phyloP scores from a whole-genome alignment of 2,113 vertebrate genomes.

The Prionailurus bengalensis region DNA sequence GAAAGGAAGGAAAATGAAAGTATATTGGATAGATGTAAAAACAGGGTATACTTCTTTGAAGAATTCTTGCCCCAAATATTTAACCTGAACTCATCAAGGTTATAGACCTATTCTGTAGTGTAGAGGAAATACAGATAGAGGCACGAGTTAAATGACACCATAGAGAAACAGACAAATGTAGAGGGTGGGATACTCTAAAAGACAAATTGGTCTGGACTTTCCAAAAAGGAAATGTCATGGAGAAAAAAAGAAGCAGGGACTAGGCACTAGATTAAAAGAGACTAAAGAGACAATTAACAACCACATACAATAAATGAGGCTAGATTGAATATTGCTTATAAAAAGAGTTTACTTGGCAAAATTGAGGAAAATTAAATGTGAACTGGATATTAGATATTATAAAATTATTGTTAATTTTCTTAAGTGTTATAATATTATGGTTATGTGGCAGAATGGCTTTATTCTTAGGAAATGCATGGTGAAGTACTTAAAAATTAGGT shows the following conservation, averaged over 20 bases:
- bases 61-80: background rate
- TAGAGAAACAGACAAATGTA: background rate
- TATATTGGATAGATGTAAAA: background rate
- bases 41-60: background rate
- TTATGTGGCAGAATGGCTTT: background rate
- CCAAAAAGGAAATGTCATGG: background rate
- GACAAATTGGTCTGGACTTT: background rate
- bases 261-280: background rate
- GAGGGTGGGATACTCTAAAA: background rate
- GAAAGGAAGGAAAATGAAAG: background rate
- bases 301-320: background rate
- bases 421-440: background rate
- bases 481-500: constrained; percentile 3
- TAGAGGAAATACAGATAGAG: background rate
- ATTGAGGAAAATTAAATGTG: constrained; percentile 18
- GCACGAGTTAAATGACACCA: background rate
- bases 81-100: background rate
- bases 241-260: background rate
- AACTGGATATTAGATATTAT: background rate
- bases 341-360: background rate
- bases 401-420: background rate
- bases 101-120: background rate
- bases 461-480: background rate
- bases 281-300: background rate
- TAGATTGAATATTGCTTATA: background rate